phyloP scores from a whole-genome alignment of 1,140 invertebrate genomes.

The Phenacoccus solenopsis region DNA sequence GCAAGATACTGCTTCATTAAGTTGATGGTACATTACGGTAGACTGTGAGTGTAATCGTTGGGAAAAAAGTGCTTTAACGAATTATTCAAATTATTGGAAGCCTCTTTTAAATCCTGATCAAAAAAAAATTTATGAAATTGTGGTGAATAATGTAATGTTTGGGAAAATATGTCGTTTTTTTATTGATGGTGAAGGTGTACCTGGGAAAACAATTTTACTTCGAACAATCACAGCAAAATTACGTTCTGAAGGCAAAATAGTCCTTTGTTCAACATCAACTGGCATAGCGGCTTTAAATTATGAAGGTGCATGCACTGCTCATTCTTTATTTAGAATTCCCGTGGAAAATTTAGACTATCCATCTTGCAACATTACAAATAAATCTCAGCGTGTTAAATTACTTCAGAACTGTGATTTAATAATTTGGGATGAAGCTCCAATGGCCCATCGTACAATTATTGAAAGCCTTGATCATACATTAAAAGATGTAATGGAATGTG shows the following conservation, averaged over 20 bases:
- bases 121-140: slow-evolving; percentile 5
- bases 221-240: slow-evolving; percentile 23
- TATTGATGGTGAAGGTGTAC: slow-evolving; percentile 27
- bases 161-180: neutral
- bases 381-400: slow-evolving; percentile 18
- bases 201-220: slow-evolving; percentile 27
- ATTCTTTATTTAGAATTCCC: slow-evolving; percentile 21
- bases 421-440: slow-evolving; percentile 31
- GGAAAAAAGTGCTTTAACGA: too few species aligned
- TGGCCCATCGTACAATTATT: slow-evolving; percentile 27
- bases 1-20: too few species aligned
- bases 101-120: slow-evolving; percentile 19
- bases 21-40: too few species aligned
- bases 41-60: too few species aligned
- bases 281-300: slow-evolving; percentile 26
- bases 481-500: too few species aligned
- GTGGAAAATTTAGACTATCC: slow-evolving; percentile 17
- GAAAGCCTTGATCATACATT: slow-evolving; percentile 25
- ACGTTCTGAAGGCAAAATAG: slow-evolving; percentile 19
- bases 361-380: slow-evolving; percentile 21
- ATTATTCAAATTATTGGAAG: slow-evolving; percentile 19
- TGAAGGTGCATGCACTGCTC: slow-evolving; percentile 21
- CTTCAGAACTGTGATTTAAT: slow-evolving; percentile 25
- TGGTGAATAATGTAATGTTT: neutral
- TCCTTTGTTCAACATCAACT: slow-evolving; percentile 24